phyloP scores from a whole-genome alignment of 2,797 vertebrate species.

The Rhinophrynus dorsalis region DNA sequence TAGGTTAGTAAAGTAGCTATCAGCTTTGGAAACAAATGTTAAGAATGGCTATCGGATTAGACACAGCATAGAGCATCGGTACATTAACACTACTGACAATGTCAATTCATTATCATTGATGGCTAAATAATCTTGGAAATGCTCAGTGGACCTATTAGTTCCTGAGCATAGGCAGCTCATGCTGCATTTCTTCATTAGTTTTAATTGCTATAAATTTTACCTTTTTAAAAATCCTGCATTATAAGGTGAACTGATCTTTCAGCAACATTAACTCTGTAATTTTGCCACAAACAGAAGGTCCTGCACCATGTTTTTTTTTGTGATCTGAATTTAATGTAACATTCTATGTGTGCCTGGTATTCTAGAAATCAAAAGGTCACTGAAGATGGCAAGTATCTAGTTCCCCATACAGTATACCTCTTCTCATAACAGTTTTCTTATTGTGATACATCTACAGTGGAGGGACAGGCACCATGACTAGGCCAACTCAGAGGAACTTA shows the following conservation, averaged over 20 bases:
- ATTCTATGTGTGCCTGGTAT: conserved; percentile 39
- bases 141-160: conserved; percentile 80
- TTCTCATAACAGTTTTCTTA: no score
- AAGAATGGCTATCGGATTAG: conserved; percentile 58
- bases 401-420: no score
- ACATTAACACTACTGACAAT: conserved; percentile 70
- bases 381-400: background rate
- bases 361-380: background rate
- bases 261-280: conserved; percentile 77
- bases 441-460: no score
- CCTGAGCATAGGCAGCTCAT: conserved; percentile 76
- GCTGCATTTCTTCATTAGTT: conserved; percentile 81
- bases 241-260: conserved; percentile 79
- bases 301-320: conserved; percentile 66
- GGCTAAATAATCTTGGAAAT: conserved; percentile 75
- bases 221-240: conserved; percentile 76
- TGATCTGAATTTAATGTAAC: conserved; percentile 60
- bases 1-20: conserved; percentile 53
- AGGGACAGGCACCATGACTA: no score
- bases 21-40: conserved; percentile 34
- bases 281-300: conserved; percentile 77
- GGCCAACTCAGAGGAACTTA: no score
- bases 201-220: conserved; percentile 80
- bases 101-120: conserved; percentile 79
- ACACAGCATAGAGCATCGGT: conserved; percentile 59